Conservation (phyloP, 2,888 invertebrate species). For the Torymus texanus region DNA sequence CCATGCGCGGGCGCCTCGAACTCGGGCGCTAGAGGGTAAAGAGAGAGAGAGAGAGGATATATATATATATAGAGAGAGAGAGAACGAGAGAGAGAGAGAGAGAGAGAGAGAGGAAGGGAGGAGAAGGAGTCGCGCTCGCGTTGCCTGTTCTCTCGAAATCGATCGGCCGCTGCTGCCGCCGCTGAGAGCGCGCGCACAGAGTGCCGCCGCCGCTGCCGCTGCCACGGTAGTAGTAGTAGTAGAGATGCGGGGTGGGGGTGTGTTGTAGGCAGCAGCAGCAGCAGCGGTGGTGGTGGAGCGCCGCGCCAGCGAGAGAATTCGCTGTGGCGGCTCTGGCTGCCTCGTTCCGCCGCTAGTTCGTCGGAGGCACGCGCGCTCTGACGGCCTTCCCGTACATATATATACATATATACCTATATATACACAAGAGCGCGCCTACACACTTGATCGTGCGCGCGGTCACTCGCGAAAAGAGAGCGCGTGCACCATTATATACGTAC, state of each 20-base stretch:
- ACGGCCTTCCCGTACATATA: too few species aligned
- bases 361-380: slow-evolving; percentile 27
- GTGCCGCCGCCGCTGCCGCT: neutral
- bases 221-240: neutral
- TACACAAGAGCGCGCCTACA: neutral
- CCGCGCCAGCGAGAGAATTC: slow-evolving; percentile 33
- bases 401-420: neutral
- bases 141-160: slow-evolving; percentile 35
- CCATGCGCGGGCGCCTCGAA: too few species aligned
- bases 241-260: neutral
- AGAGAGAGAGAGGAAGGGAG: neutral
- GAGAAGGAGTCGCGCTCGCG: neutral
- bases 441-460: neutral
- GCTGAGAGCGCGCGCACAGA: too few species aligned
- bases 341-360: slow-evolving; percentile 27
- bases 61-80: slow-evolving; percentile 8
- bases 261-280: neutral
- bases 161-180: slow-evolving; percentile 32
- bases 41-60: slow-evolving; percentile 9
- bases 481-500: too few species aligned
- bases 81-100: neutral
- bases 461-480: too few species aligned
- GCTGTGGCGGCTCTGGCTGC: neutral
- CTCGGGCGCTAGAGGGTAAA: neutral
- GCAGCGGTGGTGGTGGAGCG: neutral